These are phyloP conservation scores for Alligator mississippiensis DNA, from an alignment of 2,113 vertebrate species.

Conservation along the genomic window DNA sequence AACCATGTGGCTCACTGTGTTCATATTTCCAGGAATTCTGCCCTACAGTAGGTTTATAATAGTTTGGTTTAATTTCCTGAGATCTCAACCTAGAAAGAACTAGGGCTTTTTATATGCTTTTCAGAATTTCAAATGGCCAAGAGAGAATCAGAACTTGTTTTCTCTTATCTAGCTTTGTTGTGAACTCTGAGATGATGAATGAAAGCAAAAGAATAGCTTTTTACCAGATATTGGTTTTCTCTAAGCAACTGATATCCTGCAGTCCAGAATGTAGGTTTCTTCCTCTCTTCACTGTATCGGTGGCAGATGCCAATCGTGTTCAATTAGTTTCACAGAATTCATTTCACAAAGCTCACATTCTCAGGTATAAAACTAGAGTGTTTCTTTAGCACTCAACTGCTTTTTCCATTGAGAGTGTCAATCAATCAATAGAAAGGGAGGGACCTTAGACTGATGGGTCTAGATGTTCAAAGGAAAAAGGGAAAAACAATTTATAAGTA, in stretches of 20 bases:
- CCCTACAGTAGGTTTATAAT: slow-evolving; percentile 46
- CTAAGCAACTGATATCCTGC: neutral
- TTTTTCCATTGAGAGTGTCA: slow-evolving; percentile 66
- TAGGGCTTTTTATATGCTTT: slow-evolving; percentile 21
- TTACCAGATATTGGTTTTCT: slow-evolving; percentile 15
- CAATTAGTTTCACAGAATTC: slow-evolving; percentile 68
- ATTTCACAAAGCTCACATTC: slow-evolving; percentile 57
- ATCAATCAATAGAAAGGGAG: slow-evolving; percentile 58
- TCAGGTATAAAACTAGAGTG: slow-evolving; percentile 30
- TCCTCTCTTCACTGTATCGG: slow-evolving; percentile 4
- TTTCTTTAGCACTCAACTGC: slow-evolving; percentile 41
- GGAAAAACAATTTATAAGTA: slow-evolving; percentile 72
- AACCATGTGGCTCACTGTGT: slow-evolving; percentile 1
- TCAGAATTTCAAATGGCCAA: slow-evolving; percentile 47
- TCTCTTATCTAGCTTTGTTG: slow-evolving; percentile 31
- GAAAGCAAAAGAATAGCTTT: slow-evolving; percentile 18
- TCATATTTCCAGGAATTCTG: slow-evolving; percentile 53
- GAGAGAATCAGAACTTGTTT: slow-evolving; percentile 6
- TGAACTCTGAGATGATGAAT: slow-evolving; percentile 43
- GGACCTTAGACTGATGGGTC: slow-evolving; percentile 26
- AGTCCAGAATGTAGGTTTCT: slow-evolving; percentile 5
- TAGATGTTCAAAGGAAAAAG: slow-evolving; percentile 59
- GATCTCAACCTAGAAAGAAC: slow-evolving; percentile 37
- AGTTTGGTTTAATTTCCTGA: slow-evolving; percentile 53
- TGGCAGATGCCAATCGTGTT: slow-evolving; percentile 69